Evolutionary conservation across 2,113 vertebrate genomes (phyloP), one percentile per base, ranked within the genome.

Genomic region (Plecturocebus donacophilus): DNA sequence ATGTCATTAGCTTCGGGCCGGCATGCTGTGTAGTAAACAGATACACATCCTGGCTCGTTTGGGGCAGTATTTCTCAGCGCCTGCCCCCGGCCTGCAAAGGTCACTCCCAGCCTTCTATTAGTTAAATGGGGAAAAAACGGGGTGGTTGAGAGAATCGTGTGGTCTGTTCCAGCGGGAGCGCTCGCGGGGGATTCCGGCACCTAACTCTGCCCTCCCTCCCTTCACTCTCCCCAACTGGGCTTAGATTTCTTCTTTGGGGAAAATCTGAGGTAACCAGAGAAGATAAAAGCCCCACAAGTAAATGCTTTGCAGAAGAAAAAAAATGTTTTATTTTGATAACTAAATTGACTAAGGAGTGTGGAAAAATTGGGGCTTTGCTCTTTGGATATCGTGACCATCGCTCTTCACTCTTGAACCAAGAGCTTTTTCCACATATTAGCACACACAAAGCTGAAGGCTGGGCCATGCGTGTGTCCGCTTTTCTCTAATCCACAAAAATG

Each of bases 1-100:
- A 97, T 97, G 97, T 97, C 96, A 97, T 97, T 98, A 98, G 93
- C 96, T 84, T 17, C 11, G 94, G 94, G 92, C 96, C 88, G 27
- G 66, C 86, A 54, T 94, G 85, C 96, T 94, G 92, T 83, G 87
- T 58, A 84, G 97, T 96, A 96, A 98, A 98, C 98, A 98, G 94
- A 97, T 66, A 97, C 25, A 89, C 83, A 92, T 40, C 87, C 95
- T 94, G 54, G 0, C 52, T 96, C 87, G 80, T 97, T 97, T 94
- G 77, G 58, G 68, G 82, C 73, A 91, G 84, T 96, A 49, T 71
- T 90, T 90, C 88, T 92, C 81, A 76, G 76, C 81, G 81, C 68
- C 96, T 84, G 54, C 94, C 95, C 68, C 96, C 83, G 91, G 97
- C 96, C 90, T 96, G 88, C 96, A 92, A 96, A 97, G 97, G 97